Evolutionary conservation across 2,797 vertebrate genomes (phyloP), one percentile per base, ranked within the genome.

Genomic region (Numenius phaeopus): DNA sequence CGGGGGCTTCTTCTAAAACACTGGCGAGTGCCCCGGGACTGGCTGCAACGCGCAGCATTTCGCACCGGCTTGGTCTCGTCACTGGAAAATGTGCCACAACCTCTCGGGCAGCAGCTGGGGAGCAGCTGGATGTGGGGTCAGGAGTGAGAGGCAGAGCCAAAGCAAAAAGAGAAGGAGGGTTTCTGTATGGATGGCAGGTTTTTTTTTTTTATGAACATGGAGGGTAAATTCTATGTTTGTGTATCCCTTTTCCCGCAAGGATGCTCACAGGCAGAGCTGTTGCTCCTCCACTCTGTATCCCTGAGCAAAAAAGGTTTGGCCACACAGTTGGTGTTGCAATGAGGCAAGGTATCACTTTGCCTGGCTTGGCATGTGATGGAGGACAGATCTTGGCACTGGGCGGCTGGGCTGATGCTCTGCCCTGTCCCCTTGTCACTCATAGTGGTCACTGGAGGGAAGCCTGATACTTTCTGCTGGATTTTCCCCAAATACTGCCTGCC

Each of bases 81-180:
- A 6, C 82, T 80, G 89, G 93, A 79, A 97, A 96, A 76, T 27
- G 65, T 92, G 94, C 62, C 77, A 55, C 89, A 83, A 20, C 49
- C 58, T 76, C 39, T 69, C 5, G 8, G 78, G 88, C 57, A 70
- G 97, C 98, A 98, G 97, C 97, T 98, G 98, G 96, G 89, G 58
- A 91, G 71, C 94, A 85, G 76, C 70, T 79, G 77, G 70, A 50
- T 5, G 23, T 24, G 22, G 85, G 62, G 40, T 67, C 24, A 66
- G 39, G 83, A 50, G 29, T 13, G 30, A 46, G 44, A 59, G 39
- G 59, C 88, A 77, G 70, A 87, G 44, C 67, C 55, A 55, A 21
- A 73, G 32, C 46, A 61, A 62, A 95, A 72, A 77, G 26, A 17
- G 47, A 39, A 79, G 49, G 8, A 75, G 2, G 14, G 5, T 65